Conservation (phyloP, 2,888 invertebrate genomes). For the Pandemis corylana region DNA sequence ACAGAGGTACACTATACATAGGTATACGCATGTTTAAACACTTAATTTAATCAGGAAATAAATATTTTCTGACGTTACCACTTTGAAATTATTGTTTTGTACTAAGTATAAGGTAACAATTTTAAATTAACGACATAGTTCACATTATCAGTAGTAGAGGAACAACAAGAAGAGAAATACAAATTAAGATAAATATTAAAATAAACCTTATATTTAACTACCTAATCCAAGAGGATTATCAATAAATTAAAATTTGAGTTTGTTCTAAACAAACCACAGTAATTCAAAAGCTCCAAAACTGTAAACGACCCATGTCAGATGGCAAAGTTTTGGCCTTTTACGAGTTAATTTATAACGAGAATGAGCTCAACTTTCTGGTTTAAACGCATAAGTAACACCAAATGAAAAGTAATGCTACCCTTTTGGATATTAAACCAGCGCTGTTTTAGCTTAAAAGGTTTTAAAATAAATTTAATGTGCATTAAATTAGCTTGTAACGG, state of each 20-base stretch:
- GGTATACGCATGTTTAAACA: too few relatives aligned
- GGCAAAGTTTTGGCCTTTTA: constrained; percentile 47
- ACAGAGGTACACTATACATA: too few relatives aligned
- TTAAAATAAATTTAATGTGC: constrained; percentile 8
- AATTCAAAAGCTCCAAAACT: constrained; percentile 34
- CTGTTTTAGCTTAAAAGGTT: constrained; percentile 28
- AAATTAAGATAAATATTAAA: not conserved
- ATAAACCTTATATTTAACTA: not conserved
- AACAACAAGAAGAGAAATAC: too few relatives aligned
- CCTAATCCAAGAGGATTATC: not conserved
- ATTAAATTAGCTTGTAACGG: not conserved
- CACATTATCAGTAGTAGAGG: too few relatives aligned
- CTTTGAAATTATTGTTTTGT: too few relatives aligned
- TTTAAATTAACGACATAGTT: too few relatives aligned
- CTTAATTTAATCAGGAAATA: too few relatives aligned
- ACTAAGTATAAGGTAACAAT: too few relatives aligned
- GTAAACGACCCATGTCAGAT: constrained; percentile 42
- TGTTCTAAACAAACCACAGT: constrained; percentile 38
- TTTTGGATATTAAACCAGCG: constrained; percentile 48
- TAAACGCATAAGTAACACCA: constrained; percentile 44
- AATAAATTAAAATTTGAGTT: constrained; percentile 23
- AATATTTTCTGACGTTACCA: too few relatives aligned
- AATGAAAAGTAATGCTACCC: constrained; percentile 58
- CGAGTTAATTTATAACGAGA: constrained; percentile 45
- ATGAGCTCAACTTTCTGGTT: constrained; percentile 37